phyloP scores from a whole-genome alignment of 2,797 vertebrate genomes.

The Valencia hispanica region DNA sequence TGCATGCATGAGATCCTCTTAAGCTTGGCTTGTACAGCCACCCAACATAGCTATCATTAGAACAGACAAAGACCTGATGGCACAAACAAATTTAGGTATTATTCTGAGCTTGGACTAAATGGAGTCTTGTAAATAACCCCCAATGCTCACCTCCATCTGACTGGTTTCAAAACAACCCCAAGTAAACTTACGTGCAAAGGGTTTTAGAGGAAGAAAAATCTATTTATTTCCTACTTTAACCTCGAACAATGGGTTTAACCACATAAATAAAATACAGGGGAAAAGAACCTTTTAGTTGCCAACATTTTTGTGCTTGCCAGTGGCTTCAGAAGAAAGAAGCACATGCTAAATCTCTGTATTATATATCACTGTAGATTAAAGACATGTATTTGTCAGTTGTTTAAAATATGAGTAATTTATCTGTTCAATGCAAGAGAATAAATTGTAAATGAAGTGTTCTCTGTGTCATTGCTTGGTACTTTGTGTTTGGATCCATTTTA shows the following conservation, averaged over 20 bases:
- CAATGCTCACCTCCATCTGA: conserved; percentile 69
- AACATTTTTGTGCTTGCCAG: conserved; percentile 33
- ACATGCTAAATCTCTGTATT: conserved; percentile 60
- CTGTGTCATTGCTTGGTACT: conserved; percentile 40
- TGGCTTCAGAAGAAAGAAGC: conserved; percentile 34
- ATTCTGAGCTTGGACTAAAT: conserved; percentile 26
- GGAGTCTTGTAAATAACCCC: conserved; percentile 83
- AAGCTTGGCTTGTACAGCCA: conserved; percentile 57
- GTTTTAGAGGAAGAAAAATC: conserved; percentile 56
- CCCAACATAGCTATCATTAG: conserved; percentile 19
- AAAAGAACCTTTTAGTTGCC: conserved; percentile 27
- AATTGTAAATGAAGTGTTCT: conserved; percentile 70
- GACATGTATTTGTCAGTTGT: conserved; percentile 77
- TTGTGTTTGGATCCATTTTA: conserved; percentile 1
- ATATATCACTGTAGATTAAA: conserved; percentile 73
- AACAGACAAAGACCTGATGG: conserved; percentile 33
- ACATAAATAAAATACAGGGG: conserved; percentile 11
- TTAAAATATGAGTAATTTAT: conserved; percentile 87
- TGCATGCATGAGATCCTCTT: conserved; percentile 65
- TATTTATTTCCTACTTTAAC: conserved; percentile 54
- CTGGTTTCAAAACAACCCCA: conserved; percentile 73
- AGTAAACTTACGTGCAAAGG: conserved; percentile 70
- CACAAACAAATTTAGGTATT: conserved; percentile 40
- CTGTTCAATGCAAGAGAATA: conserved; percentile 83
- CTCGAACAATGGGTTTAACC: conserved; percentile 51